These are phyloP conservation scores for Garrulus glandarius DNA, from an alignment of 2,797 vertebrate species.

Conservation along the genomic window DNA sequence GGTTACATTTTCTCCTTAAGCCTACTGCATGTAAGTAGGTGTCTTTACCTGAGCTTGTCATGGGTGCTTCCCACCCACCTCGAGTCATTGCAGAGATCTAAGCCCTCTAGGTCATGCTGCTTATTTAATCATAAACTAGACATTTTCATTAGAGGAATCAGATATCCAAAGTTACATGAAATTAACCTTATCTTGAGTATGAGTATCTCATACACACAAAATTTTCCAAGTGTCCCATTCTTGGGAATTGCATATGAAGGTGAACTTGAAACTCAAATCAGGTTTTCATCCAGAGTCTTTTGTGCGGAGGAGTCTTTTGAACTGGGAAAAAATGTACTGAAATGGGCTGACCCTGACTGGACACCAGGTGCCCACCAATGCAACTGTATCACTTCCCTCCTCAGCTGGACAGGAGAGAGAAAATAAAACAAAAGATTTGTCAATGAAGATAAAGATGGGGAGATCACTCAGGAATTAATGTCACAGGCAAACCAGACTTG, in stretches of 20 bases:
- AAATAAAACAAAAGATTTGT: not conserved
- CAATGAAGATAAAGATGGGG: not conserved
- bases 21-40: not conserved
- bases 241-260: not conserved
- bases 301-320: not conserved
- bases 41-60: not conserved
- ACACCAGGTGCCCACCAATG: not conserved
- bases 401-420: not conserved
- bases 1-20: not conserved
- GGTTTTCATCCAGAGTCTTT: not conserved
- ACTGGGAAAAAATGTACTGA: not conserved
- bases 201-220: not conserved
- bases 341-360: not conserved
- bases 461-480: not conserved
- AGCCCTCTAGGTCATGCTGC: not conserved
- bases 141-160: not conserved
- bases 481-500: accelerated
- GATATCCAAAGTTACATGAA: not conserved
- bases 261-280: not conserved
- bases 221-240: not conserved
- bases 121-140: not conserved
- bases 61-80: not conserved
- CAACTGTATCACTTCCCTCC: not conserved
- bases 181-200: not conserved
- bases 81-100: not conserved